These are phyloP conservation scores for Mythimna albipuncta DNA, from an alignment of 2,888 invertebrate species.

Conservation along the genomic window DNA sequence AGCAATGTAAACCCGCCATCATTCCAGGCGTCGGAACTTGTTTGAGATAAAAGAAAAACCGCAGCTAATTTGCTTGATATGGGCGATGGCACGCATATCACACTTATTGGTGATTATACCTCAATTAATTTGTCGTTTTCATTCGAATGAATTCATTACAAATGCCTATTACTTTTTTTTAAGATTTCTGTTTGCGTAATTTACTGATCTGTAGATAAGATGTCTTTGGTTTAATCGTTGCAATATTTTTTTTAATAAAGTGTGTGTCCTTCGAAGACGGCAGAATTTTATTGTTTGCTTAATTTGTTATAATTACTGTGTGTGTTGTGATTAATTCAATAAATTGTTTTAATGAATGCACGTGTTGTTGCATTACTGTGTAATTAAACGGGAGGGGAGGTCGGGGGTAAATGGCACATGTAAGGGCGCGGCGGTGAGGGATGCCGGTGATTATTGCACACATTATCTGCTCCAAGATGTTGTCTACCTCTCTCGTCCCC, in stretches of 20 bases:
- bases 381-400: conserved; percentile 81
- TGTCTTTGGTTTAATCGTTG: conserved; percentile 28
- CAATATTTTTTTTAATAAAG: conserved; percentile 25
- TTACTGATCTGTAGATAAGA: conserved; percentile 62
- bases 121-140: conserved; percentile 73
- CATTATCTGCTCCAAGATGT: conserved; percentile 80
- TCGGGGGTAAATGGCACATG: conserved; percentile 77
- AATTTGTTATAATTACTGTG: conserved; percentile 30
- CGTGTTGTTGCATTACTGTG: conserved; percentile 80
- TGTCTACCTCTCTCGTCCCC: conserved; percentile 67
- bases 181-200: conserved; percentile 67
- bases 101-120: conserved; percentile 74
- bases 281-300: conserved; percentile 30
- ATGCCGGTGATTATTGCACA: conserved; percentile 86
- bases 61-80: conserved; percentile 76
- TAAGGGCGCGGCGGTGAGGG: conserved; percentile 79
- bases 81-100: conserved; percentile 71
- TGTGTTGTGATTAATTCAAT: conserved; percentile 71
- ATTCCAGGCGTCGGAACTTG: conserved; percentile 62
- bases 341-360: conserved; percentile 76
- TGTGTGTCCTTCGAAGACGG: neutral
- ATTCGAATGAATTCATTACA: conserved; percentile 75
- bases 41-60: conserved; percentile 70
- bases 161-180: conserved; percentile 58
- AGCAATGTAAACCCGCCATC: conserved; percentile 48